Evolutionary conservation across 2,888 invertebrate genomes (phyloP), one percentile per base, ranked within the genome.

Genomic region (Protonemura montana): DNA sequence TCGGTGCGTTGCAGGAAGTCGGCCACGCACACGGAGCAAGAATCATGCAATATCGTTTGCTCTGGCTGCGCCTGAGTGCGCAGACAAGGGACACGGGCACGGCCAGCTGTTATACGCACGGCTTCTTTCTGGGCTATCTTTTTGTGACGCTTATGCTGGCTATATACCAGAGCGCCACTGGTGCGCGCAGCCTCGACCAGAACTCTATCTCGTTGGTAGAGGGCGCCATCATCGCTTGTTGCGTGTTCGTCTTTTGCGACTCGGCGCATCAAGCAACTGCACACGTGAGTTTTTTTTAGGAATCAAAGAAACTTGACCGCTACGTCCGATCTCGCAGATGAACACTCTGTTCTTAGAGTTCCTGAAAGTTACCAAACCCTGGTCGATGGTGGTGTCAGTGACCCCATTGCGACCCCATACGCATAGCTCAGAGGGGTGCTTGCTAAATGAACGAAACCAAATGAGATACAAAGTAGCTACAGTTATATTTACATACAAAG

Each of bases 241-340:
- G 95, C n/a, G 95, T 95, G n/a, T 95, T 95, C 90, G 95, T 95
- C 88, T 94, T 95, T 87, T 95, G 95, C 89, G 95, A 95, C 88
- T 94, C 95, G 90, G 95, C 95, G 0, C 95, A 95, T 89, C 94
- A 95, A 89, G 95, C 95, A 3, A 95, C 95, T 0, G 94, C 95
- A 88, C 94, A 95, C 90, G 95, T 95, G 90, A 93, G 93, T 91
- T 81, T n/a, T n/a, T n/a, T n/a, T n/a, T n/a, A n/a, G n/a, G n/a
- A n/a, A n/a, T n/a, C n/a, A n/a, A n/a, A n/a, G n/a, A n/a, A n/a
- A n/a, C n/a, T n/a, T n/a, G n/a, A n/a, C n/a, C n/a, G n/a, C n/a
- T n/a, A n/a, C n/a, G n/a, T n/a, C n/a, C n/a, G n/a, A n/a, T n/a
- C n/a, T n/a, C n/a, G n/a, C n/a, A n/a, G n/a, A n/a, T n/a, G n/a